Evolutionary conservation across 1,140 invertebrate genomes (phyloP).

Genomic region (Drosophila bifasciata): DNA sequence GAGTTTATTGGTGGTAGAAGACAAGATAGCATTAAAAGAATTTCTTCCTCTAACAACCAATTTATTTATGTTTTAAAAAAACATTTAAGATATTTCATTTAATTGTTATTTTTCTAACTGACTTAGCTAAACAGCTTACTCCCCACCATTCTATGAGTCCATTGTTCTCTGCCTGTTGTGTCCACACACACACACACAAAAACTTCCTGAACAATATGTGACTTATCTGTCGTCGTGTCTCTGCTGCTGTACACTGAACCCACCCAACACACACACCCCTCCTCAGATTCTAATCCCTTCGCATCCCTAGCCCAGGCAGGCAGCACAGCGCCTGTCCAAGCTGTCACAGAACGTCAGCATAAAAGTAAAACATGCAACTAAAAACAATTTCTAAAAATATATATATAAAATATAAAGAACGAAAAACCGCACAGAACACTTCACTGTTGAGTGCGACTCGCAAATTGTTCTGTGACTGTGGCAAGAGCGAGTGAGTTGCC

Average conservation of each 20-base stretch:
- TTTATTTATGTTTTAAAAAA: too few species aligned
- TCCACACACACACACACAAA: not conserved
- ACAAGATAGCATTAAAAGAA: too few species aligned
- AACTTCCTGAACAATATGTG: constrained; percentile 53
- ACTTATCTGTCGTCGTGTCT: constrained; percentile 67
- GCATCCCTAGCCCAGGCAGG: not conserved
- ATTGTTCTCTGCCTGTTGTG: not conserved
- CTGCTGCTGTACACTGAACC: constrained; percentile 16
- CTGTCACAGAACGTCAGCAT: constrained; percentile 40
- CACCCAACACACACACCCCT: not conserved
- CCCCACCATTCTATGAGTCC: too few species aligned
- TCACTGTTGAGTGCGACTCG: constrained; percentile 70
- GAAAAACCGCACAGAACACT: constrained; percentile 74
- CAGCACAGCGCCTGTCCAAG: too few species aligned
- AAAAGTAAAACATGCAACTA: constrained; percentile 66
- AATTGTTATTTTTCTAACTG: too few species aligned
- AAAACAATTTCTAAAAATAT: constrained; percentile 80
- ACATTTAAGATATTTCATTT: too few species aligned
- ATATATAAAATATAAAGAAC: constrained; percentile 66
- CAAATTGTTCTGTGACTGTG: constrained; percentile 41
- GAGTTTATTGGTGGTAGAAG: too few species aligned
- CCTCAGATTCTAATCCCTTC: constrained; percentile 1
- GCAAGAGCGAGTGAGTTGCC: not conserved
- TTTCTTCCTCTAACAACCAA: too few species aligned
- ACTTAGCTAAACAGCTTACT: too few species aligned